These are phyloP conservation scores for Chelmon rostratus DNA, from an alignment of 2,797 vertebrate species.

Conservation along the genomic window DNA sequence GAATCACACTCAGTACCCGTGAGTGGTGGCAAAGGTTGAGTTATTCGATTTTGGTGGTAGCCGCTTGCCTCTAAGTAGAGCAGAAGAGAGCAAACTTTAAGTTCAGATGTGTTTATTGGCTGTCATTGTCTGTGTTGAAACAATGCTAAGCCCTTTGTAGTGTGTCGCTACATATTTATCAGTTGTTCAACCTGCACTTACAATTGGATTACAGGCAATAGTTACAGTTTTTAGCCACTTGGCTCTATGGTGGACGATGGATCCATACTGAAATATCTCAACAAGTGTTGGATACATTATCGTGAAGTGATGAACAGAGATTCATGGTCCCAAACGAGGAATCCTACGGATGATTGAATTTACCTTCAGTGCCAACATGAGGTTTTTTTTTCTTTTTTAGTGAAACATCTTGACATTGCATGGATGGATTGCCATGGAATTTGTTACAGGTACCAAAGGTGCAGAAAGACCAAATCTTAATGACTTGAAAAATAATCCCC, in stretches of 20 bases:
- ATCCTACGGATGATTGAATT: background rate
- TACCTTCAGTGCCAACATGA: background rate
- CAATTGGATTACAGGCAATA: background rate
- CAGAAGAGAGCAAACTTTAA: slow-evolving; percentile 44
- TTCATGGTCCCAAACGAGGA: background rate
- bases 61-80: slow-evolving; percentile 29
- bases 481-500: background rate
- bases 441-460: background rate
- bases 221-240: background rate
- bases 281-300: background rate
- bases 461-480: background rate
- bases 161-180: background rate
- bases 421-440: background rate
- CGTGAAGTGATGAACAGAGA: too few species aligned
- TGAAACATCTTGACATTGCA: background rate
- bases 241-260: background rate
- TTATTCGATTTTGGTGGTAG: slow-evolving; percentile 64
- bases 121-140: slow-evolving; percentile 27
- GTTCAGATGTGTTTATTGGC: slow-evolving; percentile 61
- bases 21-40: slow-evolving; percentile 66
- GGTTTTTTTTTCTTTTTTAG: background rate
- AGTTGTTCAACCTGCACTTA: background rate
- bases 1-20: slow-evolving; percentile 52
- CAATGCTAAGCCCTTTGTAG: slow-evolving; percentile 29
- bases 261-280: background rate